Base-by-base conservation (phyloP, 2,113 vertebrate species). In the Ochotona curzoniae region DNA sequence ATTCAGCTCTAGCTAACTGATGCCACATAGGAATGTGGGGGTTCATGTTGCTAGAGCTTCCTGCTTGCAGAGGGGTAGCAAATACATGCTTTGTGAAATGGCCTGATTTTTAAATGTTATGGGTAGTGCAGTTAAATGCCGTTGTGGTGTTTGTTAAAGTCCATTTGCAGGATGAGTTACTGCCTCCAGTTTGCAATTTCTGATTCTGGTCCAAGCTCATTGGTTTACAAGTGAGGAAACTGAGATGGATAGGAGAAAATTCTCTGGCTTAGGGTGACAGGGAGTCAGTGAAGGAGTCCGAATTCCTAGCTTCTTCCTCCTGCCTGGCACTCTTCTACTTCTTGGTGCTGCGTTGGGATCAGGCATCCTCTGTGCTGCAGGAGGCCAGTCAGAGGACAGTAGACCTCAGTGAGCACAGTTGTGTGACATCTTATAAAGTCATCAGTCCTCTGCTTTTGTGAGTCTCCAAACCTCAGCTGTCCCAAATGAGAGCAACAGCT, bases 71-170 rank as follows among this genome's bases (percentile, higher is more conserved):
- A 88, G 57, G 82, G 30, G 4, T 80, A 47, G 60, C 57, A 93
- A 17, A 89, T 60, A 73, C 4, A 30, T 89, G 80, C 51, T 91
- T 84, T 89, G 44, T 91, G 73, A 93, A 90, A 84, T 61, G 87
- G 35, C 69, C 64, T 35, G 44, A 49, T 71, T 95, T 94, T 87
- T 21, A 91, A 93, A 47, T 91, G 74, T 51, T 69, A 70, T 80
- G 18, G 49, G 30, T 63, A 87, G 90, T 90, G 94, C 60, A 79
- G 12, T 88, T n/a, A 61, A 89, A 89, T 64, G 54, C 57, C 23
- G 82, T n/a, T 61, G 38, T 69, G 38, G 88, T 93, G 81, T 93
- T 61, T 89, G 89, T 88, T 18, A 35, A 57, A 89, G 74, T 94
- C n/a, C 81, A 74, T 89, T 89, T 79, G 32, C 32, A 76, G 12